Conservation (phyloP, 2,888 invertebrate species). For the Mesorhabditis sp. region DNA sequence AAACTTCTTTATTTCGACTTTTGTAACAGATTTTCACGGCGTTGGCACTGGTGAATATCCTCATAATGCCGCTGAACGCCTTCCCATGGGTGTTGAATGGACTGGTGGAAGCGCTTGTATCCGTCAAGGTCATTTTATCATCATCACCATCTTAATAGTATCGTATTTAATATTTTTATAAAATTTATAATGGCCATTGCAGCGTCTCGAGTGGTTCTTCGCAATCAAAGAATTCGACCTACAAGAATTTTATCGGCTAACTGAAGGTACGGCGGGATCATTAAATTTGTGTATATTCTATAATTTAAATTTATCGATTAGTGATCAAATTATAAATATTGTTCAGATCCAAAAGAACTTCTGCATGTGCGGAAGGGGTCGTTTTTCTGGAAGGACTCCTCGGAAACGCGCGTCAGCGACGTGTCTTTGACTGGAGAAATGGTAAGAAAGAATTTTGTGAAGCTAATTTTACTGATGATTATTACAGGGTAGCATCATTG, state of each 20-base stretch:
- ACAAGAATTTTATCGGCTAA: constrained; percentile 66
- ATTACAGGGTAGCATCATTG: constrained; percentile 64
- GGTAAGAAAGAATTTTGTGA: background rate
- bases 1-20: constrained; percentile 3
- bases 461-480: background rate
- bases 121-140: constrained; percentile 65
- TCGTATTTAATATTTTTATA: background rate
- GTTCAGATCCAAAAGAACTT: constrained; percentile 15
- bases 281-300: background rate
- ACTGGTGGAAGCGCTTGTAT: constrained; percentile 90
- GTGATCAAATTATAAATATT: background rate
- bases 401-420: constrained; percentile 8
- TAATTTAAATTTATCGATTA: background rate
- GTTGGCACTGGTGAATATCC: constrained; percentile 88
- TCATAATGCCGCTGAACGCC: constrained; percentile 89
- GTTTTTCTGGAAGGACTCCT: constrained; percentile 23
- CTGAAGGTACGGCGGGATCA: constrained; percentile 14
- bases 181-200: constrained; percentile 10
- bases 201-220: constrained; percentile 44
- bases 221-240: constrained; percentile 63
- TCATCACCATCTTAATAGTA: background rate
- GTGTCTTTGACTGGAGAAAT: constrained; percentile 16
- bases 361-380: constrained; percentile 17
- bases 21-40: constrained; percentile 76
- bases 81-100: constrained; percentile 98